Evolutionary conservation across 1,140 invertebrate genomes (phyloP).

Genomic region (Papilio dardanus): DNA sequence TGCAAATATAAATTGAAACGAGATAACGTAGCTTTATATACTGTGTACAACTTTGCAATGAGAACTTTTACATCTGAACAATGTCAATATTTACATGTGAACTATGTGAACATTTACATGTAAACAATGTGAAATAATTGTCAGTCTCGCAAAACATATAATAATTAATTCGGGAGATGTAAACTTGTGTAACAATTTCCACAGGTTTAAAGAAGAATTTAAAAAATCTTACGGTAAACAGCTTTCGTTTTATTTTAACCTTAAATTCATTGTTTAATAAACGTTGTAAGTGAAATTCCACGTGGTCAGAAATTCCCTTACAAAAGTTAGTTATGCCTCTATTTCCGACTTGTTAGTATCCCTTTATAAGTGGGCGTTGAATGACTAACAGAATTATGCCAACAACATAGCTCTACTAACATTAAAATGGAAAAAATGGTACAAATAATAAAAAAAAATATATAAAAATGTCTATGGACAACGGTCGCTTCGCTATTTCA

Average conservation of each 20-base stretch:
- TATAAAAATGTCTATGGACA: not conserved
- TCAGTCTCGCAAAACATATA: too few relatives aligned
- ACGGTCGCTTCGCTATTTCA: too few relatives aligned
- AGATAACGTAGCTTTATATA: not conserved
- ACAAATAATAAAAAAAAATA: not conserved
- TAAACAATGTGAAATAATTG: too few relatives aligned
- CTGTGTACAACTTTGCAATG: too few relatives aligned
- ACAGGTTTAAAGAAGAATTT: too few relatives aligned
- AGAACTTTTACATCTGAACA: too few relatives aligned
- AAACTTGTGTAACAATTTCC: too few relatives aligned
- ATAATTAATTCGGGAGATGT: too few relatives aligned
- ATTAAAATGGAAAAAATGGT: too few relatives aligned
- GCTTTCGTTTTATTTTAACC: not conserved
- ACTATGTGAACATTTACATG: too few relatives aligned
- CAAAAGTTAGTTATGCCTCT: constrained; percentile 13
- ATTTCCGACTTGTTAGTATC: constrained; percentile 15
- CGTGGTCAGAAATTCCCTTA: constrained; percentile 4
- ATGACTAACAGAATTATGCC: not conserved
- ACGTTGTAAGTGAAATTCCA: not conserved
- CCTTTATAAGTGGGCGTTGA: constrained; percentile 19
- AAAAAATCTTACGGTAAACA: too few relatives aligned
- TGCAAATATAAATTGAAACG: constrained; percentile 17
- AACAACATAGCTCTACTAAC: not conserved
- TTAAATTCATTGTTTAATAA: not conserved
- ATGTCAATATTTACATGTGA: too few relatives aligned